These are phyloP conservation scores for Paramormyrops kingsleyae DNA, from an alignment of 2,113 vertebrate genomes.

Conservation along the genomic window DNA sequence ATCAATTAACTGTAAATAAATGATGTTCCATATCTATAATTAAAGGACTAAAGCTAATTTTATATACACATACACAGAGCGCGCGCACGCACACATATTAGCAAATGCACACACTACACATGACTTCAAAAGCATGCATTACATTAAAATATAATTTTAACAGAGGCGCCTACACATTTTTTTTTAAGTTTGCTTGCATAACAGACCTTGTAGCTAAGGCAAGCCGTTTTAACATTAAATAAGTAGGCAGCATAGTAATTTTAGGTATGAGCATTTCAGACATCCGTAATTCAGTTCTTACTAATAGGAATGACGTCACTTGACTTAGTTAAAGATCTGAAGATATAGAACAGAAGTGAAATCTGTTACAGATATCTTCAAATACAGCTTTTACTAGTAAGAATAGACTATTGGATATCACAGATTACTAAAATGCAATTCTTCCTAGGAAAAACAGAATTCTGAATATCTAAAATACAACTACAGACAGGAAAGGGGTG, in stretches of 20 bases:
- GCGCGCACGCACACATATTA: not conserved
- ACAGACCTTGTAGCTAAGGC: not conserved
- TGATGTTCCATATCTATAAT: not conserved
- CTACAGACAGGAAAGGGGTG: not conserved
- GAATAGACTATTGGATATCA: not conserved
- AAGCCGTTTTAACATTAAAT: not conserved
- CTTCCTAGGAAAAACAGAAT: not conserved
- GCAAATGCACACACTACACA: not conserved
- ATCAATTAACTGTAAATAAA: not conserved
- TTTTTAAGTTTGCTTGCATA: not conserved
- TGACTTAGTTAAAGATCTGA: not conserved
- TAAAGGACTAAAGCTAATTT: not conserved
- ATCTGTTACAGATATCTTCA: not conserved
- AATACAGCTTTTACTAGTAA: not conserved
- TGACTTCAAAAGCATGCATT: not conserved
- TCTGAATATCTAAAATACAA: not conserved
- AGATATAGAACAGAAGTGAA: not conserved
- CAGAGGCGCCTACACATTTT: not conserved
- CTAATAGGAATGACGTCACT: not conserved
- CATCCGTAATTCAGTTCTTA: not conserved
- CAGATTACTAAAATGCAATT: not conserved
- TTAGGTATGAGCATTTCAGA: not conserved
- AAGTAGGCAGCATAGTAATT: not conserved
- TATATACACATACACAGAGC: not conserved
- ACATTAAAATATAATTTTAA: not conserved